Base-by-base conservation (phyloP, 2,113 vertebrate species). In the Lepidiolamprologus cunningtoni region DNA sequence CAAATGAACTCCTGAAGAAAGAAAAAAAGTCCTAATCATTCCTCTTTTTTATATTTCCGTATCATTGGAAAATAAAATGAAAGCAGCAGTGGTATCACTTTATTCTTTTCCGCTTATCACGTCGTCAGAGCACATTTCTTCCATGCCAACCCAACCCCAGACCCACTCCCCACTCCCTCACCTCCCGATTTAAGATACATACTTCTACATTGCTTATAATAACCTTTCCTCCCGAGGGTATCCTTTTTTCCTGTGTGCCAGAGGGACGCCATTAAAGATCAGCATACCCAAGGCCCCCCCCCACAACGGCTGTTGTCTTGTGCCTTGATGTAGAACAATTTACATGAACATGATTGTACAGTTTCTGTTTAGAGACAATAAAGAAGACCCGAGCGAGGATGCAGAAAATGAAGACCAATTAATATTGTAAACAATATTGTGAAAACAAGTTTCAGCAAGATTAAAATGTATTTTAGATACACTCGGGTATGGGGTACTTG, bases 401-500 rank as follows among this genome's bases (percentile, higher is more conserved):
- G 95, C 93, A 96, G 96, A 95, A 89, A 94, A 91, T 7, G 86
- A 90, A 83, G 92, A 88, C 82, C 85, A 71, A 94, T 93, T 91
- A 88, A 94, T 94, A 93, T 94, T 95, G 95, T 95, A 92, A 95
- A 95, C 89, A 84, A 95, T 91, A 95, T 95, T 95, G 94, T 95
- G 93, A 93, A 94, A 95, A 94, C 76, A 96, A 89, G 97, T 97
- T 97, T 98, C 96, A 89, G 96, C 97, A 97, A 97, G 96, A 98
- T 98, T 98, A 98, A 98, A 98, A 97, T 96, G 96, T 98, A 99
- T 98, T 99, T 99, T 98, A 97, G 97, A 97, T 99, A 98, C 96
- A 97, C 94, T 95, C 95, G 96, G 95, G 96, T 96, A 95, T 94
- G 95, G 96, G 96, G 94, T 94, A 92, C 86, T 96, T 95, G 97